Conservation (phyloP, 2,797 vertebrate species). For the Perodicticus potto region DNA sequence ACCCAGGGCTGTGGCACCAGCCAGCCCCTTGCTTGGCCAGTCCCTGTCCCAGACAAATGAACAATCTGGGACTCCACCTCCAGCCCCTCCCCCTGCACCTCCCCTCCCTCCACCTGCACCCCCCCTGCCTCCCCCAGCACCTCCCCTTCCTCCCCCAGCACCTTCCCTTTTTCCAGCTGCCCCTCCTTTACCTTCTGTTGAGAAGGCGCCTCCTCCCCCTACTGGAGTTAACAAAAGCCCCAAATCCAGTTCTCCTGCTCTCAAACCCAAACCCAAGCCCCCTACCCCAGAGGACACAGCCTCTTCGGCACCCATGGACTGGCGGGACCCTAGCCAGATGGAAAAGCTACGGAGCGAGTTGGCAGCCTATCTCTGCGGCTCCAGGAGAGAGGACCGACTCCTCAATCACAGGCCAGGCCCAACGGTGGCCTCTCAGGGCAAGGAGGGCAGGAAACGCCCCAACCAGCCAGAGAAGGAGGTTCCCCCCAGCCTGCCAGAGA, state of each 20-base stretch:
- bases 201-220: constrained; percentile 67
- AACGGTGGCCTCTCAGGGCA: neutral
- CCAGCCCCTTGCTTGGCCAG: constrained; percentile 28
- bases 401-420: neutral
- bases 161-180: neutral
- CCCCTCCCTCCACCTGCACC: constrained; percentile 38
- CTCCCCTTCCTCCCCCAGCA: constrained; percentile 35
- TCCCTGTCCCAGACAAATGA: neutral
- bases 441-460: constrained; percentile 31
- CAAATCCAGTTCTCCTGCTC: constrained; percentile 78
- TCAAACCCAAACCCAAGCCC: constrained; percentile 54
- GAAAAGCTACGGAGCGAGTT: constrained; percentile 85
- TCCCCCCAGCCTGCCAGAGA: constrained; percentile 39
- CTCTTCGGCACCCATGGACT: constrained; percentile 73
- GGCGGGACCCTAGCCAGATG: constrained; percentile 86
- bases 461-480: neutral
- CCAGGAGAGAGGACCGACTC: constrained; percentile 80
- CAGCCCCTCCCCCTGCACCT: constrained; percentile 46
- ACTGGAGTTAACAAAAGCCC: neutral
- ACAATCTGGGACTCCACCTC: neutral
- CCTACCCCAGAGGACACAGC: constrained; percentile 37
- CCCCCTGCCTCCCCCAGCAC: constrained; percentile 23
- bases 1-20: neutral
- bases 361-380: constrained; percentile 84
- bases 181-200: constrained; percentile 8